Base-by-base conservation (phyloP, 2,113 vertebrate genomes). In the Epinephelus fuscoguttatus region DNA sequence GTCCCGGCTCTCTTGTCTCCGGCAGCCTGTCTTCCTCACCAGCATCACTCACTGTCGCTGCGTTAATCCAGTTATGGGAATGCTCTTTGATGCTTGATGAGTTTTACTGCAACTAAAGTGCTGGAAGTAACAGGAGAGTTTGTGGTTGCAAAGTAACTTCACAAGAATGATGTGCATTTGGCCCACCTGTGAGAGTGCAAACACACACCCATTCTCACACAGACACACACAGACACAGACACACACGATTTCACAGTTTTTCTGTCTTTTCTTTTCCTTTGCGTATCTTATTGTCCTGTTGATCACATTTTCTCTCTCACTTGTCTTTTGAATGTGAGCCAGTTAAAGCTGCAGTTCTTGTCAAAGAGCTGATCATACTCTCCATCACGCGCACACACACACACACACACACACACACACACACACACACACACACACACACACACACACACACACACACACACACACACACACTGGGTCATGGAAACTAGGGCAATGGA, bases 401-500 rank as follows among this genome's bases (percentile, higher is more conserved):
- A 59, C 30, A 3, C 27, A 27, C 27, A 3, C 27, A 27, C 27
- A n/a, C 50, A 37, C 27, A 6, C 74, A 67, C 45, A 15, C 68
- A 56, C 66, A 70, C 30, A 64, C 27, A 33, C 64, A 50, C 69
- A 76, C 53, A 66, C 40, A 49, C 25, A 19, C n/a, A n/a, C n/a
- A n/a, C 30, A 60, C 52, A 21, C 73, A 53, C 47, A 21, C 59
- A 67, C 33, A 52, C 33, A 37, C 81, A 62, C 42, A 52, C 37
- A 30, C 55, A 42, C 18, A 71, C 42, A 47, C 67, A 57, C 61
- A 79, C 55, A 59, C 30, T 33, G 18, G 42, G 66, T 70, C 49
- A 30, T 81, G 78, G 75, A 89, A 50, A 68, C 80, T 81, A 70
- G 82, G 80, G 80, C 68, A 67, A 75, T 82, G 88, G 85, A 92